Evolutionary conservation across 64 coral and sea anemone species (phyloP).

Genomic region (Porites australiensis): DNA sequence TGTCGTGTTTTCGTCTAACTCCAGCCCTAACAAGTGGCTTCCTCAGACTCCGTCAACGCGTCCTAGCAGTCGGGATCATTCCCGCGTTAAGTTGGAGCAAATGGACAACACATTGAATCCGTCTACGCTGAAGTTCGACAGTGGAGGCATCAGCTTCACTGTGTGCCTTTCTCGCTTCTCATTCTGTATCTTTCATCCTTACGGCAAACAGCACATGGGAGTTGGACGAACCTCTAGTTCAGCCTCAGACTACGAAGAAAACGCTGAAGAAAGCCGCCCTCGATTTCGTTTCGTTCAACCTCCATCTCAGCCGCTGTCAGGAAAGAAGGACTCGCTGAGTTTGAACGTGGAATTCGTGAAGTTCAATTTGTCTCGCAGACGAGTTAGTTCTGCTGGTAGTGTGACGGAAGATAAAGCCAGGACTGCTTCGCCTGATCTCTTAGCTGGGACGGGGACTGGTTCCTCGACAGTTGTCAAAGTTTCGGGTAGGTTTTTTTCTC

Average conservation of each 20-base stretch:
- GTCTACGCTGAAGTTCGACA: conserved; percentile 70
- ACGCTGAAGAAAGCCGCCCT: conserved; percentile 57
- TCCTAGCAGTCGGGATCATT: conserved; percentile 31
- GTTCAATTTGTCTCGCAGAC: conserved; percentile 92
- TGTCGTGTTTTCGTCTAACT: conserved; percentile 94
- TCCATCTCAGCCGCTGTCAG: conserved; percentile 89
- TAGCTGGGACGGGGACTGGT: conserved; percentile 61
- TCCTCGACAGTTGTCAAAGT: conserved; percentile 97
- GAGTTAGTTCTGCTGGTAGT: conserved; percentile 62
- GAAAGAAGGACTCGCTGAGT: conserved; percentile 98
- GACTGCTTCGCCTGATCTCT: conserved; percentile 67
- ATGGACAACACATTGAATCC: conserved; percentile 22
- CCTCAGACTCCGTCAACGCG: conserved; percentile 35
- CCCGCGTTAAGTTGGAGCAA: background rate
- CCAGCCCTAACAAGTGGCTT: conserved; percentile 87
- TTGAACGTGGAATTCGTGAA: conserved; percentile 98
- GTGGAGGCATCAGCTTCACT: conserved; percentile 97
- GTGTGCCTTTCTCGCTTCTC: conserved; percentile 95
- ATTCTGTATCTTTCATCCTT: conserved; percentile 96
- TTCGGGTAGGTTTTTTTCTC: conserved; percentile 67
- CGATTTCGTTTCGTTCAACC: conserved; percentile 73
- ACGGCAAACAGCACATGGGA: conserved; percentile 89
- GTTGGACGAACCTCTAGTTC: conserved; percentile 68
- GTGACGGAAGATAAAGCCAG: conserved; percentile 52
- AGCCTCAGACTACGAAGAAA: conserved; percentile 51